Evolutionary conservation across 2,888 invertebrate species (phyloP).

Genomic region (Galeopsomyia nigrocyanea): DNA sequence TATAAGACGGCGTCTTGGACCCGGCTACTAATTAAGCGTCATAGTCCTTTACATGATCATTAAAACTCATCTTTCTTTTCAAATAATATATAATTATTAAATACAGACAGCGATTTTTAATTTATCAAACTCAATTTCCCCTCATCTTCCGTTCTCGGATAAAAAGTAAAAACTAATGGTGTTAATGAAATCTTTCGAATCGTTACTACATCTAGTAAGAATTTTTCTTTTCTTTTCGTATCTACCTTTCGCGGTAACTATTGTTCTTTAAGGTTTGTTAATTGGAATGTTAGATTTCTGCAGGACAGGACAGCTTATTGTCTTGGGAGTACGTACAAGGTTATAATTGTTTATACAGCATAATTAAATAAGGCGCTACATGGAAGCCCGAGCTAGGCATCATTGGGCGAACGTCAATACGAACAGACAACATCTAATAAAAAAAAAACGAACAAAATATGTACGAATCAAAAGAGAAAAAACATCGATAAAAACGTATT

Average conservation of each 20-base stretch:
- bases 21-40: slow-evolving; percentile 51
- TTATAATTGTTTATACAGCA: slow-evolving; percentile 19
- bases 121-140: slow-evolving; percentile 27
- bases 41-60: slow-evolving; percentile 43
- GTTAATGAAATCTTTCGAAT: slow-evolving; percentile 46
- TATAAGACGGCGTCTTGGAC: slow-evolving; percentile 53
- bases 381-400: slow-evolving; percentile 45
- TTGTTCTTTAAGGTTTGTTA: slow-evolving; percentile 27
- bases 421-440: slow-evolving; percentile 45
- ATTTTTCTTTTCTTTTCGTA: background rate
- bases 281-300: slow-evolving; percentile 43
- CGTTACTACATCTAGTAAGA: slow-evolving; percentile 42
- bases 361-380: background rate
- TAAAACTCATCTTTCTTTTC: slow-evolving; percentile 22
- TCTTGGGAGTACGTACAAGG: slow-evolving; percentile 32
- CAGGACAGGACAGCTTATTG: slow-evolving; percentile 32
- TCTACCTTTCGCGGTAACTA: slow-evolving; percentile 2
- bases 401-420: slow-evolving; percentile 26
- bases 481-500: slow-evolving; percentile 36
- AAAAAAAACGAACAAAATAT: slow-evolving; percentile 47
- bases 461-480: slow-evolving; percentile 50
- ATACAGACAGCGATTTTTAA: slow-evolving; percentile 41
- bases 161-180: slow-evolving; percentile 51
- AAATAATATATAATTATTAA: slow-evolving; percentile 40
- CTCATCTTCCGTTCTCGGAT: slow-evolving; percentile 38